Conservation (phyloP, 1,140 invertebrate species). For the Leucophenga varia region DNA sequence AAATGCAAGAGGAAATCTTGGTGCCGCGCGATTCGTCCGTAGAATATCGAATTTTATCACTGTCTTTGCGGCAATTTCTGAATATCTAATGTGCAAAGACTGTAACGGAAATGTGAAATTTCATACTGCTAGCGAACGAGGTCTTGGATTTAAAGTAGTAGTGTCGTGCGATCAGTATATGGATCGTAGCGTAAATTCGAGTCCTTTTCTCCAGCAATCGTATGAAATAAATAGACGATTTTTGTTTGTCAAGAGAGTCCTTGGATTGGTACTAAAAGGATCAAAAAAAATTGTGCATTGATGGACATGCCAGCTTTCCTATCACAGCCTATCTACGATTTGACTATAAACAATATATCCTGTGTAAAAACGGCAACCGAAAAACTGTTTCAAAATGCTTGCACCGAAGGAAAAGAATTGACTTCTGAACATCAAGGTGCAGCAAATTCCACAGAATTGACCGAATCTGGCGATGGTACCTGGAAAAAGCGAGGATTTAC, state of each 20-base stretch:
- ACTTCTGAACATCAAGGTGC: constrained; percentile 4
- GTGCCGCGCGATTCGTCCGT: background rate
- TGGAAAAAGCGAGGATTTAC: constrained; percentile 23
- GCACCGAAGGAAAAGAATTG: constrained; percentile 2
- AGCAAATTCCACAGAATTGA: constrained; percentile 5
- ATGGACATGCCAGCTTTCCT: background rate
- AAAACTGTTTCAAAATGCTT: constrained; percentile 1
- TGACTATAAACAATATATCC: background rate
- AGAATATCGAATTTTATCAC: constrained; percentile 2
- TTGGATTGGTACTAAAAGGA: background rate
- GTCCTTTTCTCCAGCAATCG: background rate
- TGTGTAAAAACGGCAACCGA: background rate
- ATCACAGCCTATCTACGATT: background rate
- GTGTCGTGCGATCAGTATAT: background rate
- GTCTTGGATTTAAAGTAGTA: constrained; percentile 1
- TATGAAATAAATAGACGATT: constrained; percentile 4
- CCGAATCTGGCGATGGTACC: constrained; percentile 24
- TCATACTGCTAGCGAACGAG: background rate
- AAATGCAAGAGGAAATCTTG: background rate
- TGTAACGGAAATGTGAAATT: background rate
- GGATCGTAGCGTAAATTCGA: background rate
- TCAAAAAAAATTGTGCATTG: background rate
- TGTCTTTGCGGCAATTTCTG: background rate
- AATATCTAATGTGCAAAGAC: background rate
- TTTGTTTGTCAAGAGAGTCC: constrained; percentile 1